These are phyloP conservation scores for Pardosa pseudoannulata DNA, from an alignment of 2,888 invertebrate species.

Conservation along the genomic window DNA sequence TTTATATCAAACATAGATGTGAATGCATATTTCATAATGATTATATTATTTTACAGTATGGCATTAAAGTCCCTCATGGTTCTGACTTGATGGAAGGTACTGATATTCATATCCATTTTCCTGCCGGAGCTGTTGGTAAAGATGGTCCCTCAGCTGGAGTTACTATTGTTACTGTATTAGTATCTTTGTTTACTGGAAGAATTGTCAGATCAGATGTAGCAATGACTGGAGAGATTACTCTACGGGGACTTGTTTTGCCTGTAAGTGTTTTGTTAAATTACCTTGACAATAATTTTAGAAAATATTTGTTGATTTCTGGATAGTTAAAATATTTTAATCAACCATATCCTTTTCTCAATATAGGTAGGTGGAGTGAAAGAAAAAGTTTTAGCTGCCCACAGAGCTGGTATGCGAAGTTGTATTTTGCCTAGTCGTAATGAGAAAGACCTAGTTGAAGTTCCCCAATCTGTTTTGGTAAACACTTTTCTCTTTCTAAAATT, in stretches of 20 bases:
- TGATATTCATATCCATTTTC: constrained; percentile 82
- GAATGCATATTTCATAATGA: not conserved
- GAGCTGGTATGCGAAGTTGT: constrained; percentile 79
- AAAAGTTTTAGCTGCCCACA: constrained; percentile 80
- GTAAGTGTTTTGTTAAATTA: no score
- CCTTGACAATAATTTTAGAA: no score
- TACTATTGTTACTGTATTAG: constrained; percentile 80
- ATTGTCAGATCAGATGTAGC: constrained; percentile 80
- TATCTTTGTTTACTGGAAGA: constrained; percentile 80
- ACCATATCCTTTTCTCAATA: no score
- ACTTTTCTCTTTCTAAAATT: no score
- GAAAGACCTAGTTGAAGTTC: constrained; percentile 79
- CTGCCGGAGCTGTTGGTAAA: constrained; percentile 81
- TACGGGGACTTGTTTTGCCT: constrained; percentile 80
- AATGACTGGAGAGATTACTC: constrained; percentile 82
- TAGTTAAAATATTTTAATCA: no score
- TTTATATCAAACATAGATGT: no score
- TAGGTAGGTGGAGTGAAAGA: constrained; percentile 81
- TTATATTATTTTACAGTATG: constrained; percentile 51
- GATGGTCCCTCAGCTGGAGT: constrained; percentile 82
- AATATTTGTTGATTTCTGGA: no score
- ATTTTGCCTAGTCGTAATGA: constrained; percentile 80
- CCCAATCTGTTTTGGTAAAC: constrained; percentile 77
- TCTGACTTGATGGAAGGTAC: constrained; percentile 77
- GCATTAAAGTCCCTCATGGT: constrained; percentile 69